Evolutionary conservation across 1,140 invertebrate genomes (phyloP), one percentile per base, ranked within the genome.

Genomic region (Zaprionus nigranus): DNA sequence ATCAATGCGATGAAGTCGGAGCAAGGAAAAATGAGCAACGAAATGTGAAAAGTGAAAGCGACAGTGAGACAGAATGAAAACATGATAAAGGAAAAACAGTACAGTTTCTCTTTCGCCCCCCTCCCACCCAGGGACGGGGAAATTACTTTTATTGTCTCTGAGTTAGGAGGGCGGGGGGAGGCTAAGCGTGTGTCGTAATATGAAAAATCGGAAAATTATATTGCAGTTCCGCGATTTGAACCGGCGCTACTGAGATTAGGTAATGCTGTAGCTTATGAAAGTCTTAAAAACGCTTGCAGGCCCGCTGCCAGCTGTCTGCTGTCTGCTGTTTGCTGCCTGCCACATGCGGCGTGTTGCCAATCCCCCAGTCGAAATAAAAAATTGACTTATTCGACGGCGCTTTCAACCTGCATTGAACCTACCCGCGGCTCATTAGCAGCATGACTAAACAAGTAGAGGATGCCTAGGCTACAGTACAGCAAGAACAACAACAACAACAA

Each of bases 11-110:
- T 74, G 84, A 58, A 90, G 81, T 79, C 73, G 22, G 20, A 24
- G 81, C 80, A 67, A 62, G 71, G 81, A 81, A 88, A 88, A 87
- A 81, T 81, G 60, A 80, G 64, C 63, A 74, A 66, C 72, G 63
- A 72, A 74, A 71, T 20, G 82, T 5, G 69, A 87, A 88, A 88
- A 88, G 84, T 88, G 84, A 88, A 88, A 88, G 84, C 85, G 63
- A 65, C 58, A 49, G 54, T 61, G 30, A 22, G 36, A 34, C 70
- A 81, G 75, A 69, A 78, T 78, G 65, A 65, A 74, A 69, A 75
- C 70, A 67, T 46, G 46, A 54, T 54, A 75, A 72, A 69, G 53
- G 58, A 73, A 79, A 66, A 62, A 77, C 43, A 22, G 34, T 51
- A 62, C 13, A 49, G 1, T 56, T 46, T 43, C 38, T 40, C 57